Conservation (phyloP, 1,140 invertebrate genomes). For the Armadillidium nasatum region DNA sequence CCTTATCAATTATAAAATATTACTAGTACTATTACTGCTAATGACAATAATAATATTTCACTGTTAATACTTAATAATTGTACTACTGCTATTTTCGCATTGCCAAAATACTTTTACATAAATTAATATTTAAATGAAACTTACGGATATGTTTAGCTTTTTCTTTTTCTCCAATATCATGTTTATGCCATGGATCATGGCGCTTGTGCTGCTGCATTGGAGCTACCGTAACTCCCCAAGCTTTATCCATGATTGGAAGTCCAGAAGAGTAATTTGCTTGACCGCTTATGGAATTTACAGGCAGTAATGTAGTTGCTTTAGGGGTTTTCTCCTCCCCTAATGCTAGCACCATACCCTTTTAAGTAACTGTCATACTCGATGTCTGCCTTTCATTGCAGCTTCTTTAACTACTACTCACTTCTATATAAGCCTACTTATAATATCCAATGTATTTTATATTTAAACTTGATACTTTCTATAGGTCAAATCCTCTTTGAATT, state of each 20-base stretch:
- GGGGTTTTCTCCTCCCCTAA: background rate
- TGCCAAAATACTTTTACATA: too few species aligned
- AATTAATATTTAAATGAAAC: constrained; percentile 17
- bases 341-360: background rate
- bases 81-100: too few species aligned
- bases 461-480: too few species aligned
- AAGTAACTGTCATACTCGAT: constrained; percentile 1
- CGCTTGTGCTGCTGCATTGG: constrained; percentile 45
- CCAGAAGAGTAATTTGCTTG: background rate
- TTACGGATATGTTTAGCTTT: constrained; percentile 45
- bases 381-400: background rate
- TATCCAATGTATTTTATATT: too few species aligned
- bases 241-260: constrained; percentile 38
- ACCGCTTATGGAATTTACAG: background rate
- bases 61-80: too few species aligned
- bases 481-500: too few species aligned
- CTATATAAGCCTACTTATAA: too few species aligned
- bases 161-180: constrained; percentile 44
- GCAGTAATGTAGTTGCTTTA: background rate
- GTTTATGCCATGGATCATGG: constrained; percentile 45
- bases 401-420: too few species aligned
- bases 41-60: too few species aligned
- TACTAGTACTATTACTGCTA: too few species aligned
- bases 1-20: too few species aligned
- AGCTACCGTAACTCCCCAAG: constrained; percentile 45